Base-by-base conservation (phyloP, 1,140 invertebrate species). In the Anastrepha ludens region DNA sequence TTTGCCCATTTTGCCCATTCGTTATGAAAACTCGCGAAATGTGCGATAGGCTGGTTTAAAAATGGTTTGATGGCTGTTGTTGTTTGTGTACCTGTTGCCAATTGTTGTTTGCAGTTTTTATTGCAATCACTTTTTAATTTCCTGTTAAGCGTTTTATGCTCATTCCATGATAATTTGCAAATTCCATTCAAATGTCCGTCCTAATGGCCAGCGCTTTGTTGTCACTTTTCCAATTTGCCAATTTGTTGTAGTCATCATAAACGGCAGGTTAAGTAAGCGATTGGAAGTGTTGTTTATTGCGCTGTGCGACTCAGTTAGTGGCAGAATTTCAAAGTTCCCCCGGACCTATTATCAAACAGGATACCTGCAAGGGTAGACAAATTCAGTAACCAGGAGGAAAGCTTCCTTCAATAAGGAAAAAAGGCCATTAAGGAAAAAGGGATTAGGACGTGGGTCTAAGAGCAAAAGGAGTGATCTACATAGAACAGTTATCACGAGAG, bases 111-210 rank as follows among this genome's bases (percentile, higher is more conserved):
- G 29, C 4, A 62, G 13, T 62, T 62, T 62, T 17, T 62, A 62
- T 62, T 62, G 60, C 15, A 62, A 62, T 62, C 15, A 17, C 60
- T 13, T 62, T 62, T 62, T 62, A 62, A 62, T 62, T 62, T 62
- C 60, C 60, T 62, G 60, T 62, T 62, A 62, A 62, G 60, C 15
- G 60, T 62, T 62, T 62, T 62, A 62, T 62, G 60, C 60, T 13
- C 60, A 62, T 62, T 62, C 2, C 9, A 9, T 13, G 60, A 62
- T n/a, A 62, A 62, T 62, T 62, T 17, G 60, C 60, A 17, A 13
- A 1, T 17, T 62, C 60, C n/a, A 62, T 17, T 62, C 60, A 62
- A 62, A 62, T 62, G 60, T 62, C 60, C 60, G n/a, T 62, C 60
- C 13, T n/a, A 62, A 62, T 62, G 60, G 15, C 60, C 60, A 62